Conservation (phyloP, 2,113 vertebrate genomes). For the Amblyornis subalaris region DNA sequence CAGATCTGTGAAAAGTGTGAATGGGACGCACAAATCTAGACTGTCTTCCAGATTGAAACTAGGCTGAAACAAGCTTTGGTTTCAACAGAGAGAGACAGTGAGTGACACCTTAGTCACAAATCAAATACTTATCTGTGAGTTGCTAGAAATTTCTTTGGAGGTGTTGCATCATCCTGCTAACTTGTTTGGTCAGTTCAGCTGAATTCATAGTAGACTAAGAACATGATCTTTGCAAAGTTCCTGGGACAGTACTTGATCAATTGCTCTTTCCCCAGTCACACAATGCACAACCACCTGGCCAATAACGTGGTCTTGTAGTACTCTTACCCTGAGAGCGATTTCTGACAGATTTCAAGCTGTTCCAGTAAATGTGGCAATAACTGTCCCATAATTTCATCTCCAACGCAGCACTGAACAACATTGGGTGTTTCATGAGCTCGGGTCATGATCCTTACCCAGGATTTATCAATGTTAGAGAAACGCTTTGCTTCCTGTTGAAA, state of each 20-base stretch:
- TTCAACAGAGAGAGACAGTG: not conserved
- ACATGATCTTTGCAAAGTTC: not conserved
- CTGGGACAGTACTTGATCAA: not conserved
- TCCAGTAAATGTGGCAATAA: constrained; percentile 90
- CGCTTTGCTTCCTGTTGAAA: constrained; percentile 88
- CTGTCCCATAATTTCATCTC: constrained; percentile 93
- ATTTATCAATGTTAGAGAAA: constrained; percentile 96
- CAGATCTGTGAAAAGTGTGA: not conserved
- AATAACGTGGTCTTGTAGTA: not conserved
- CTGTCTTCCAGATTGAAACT: not conserved
- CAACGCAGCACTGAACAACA: constrained; percentile 92
- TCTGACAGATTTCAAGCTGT: constrained; percentile 95
- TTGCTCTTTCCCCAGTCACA: not conserved
- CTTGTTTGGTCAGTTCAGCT: not conserved
- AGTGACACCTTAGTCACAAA: not conserved
- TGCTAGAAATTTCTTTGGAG: not conserved
- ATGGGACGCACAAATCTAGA: not conserved
- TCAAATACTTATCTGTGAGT: not conserved
- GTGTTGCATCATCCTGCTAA: not conserved
- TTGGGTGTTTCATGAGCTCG: constrained; percentile 88
- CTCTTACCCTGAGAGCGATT: constrained; percentile 92
- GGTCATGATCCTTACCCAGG: constrained; percentile 97
- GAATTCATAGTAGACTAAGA: not conserved
- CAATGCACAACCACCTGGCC: not conserved
- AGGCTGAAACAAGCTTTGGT: not conserved